These are phyloP conservation scores for Latrodectus elegans DNA, from an alignment of 2,888 invertebrate species.

Conservation along the genomic window DNA sequence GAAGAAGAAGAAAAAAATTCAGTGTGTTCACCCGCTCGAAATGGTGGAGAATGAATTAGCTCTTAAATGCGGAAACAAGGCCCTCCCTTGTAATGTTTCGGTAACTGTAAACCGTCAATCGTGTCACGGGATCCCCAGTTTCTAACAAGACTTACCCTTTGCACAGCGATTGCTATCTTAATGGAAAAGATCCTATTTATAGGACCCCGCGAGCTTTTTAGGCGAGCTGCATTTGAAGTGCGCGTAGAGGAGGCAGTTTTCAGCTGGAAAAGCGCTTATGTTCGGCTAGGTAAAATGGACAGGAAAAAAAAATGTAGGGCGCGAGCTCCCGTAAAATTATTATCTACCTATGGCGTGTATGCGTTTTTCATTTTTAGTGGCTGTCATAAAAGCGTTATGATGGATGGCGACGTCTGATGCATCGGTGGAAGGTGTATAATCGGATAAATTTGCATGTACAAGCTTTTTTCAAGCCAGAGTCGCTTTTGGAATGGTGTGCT, in stretches of 20 bases:
- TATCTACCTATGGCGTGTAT: neutral
- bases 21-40: slow-evolving; percentile 18
- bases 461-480: too few species aligned
- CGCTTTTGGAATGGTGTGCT: too few species aligned
- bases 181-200: slow-evolving; percentile 62
- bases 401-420: too few species aligned
- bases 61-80: slow-evolving; percentile 57
- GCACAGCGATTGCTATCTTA: slow-evolving; percentile 55
- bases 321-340: neutral
- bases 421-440: too few species aligned
- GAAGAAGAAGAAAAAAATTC: neutral
- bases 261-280: too few species aligned
- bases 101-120: slow-evolving; percentile 62
- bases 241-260: too few species aligned
- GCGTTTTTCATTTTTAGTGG: too few species aligned
- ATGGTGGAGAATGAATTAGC: slow-evolving; percentile 60
- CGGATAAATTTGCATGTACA: too few species aligned
- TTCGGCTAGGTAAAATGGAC: too few species aligned
- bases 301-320: neutral
- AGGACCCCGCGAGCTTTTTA: slow-evolving; percentile 21
- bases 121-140: slow-evolving; percentile 36
- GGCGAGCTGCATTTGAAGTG: neutral
- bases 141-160: slow-evolving; percentile 53
- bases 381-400: too few species aligned
- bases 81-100: slow-evolving; percentile 40